Evolutionary conservation across 1,140 invertebrate genomes (phyloP).

Genomic region (Aplysia californica): DNA sequence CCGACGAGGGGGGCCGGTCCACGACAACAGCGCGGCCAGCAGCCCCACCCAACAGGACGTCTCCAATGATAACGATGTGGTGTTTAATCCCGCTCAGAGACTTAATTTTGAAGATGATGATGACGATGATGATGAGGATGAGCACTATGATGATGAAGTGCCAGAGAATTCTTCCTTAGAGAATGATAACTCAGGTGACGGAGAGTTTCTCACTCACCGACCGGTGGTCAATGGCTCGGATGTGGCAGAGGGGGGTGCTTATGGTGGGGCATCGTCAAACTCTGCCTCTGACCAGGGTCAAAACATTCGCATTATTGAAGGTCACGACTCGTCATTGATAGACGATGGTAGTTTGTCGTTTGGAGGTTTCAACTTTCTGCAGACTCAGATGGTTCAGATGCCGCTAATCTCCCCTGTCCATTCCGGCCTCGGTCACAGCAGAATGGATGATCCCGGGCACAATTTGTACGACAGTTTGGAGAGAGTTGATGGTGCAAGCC

Average conservation of each 20-base stretch:
- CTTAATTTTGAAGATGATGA: conserved; percentile 22
- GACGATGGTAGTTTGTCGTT: conserved; percentile 12
- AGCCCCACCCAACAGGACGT: not conserved
- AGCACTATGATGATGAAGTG: not conserved
- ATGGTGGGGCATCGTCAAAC: not conserved
- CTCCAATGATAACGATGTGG: conserved; percentile 10
- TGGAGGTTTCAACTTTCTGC: conserved; percentile 25
- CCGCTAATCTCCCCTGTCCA: conserved; percentile 1
- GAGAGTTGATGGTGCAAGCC: conserved; percentile 28
- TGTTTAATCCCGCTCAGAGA: conserved; percentile 22
- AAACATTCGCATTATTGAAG: conserved; percentile 39
- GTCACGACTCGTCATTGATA: conserved; percentile 34
- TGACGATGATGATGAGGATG: conserved; percentile 11
- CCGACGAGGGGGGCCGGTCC: not conserved
- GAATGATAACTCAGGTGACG: not conserved
- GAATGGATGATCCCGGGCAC: conserved; percentile 10
- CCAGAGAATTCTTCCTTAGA: not conserved
- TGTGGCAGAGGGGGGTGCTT: not conserved
- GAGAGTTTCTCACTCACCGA: conserved; percentile 16
- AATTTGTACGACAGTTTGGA: conserved; percentile 42
- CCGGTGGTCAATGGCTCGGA: conserved; percentile 32
- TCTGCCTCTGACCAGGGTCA: conserved; percentile 19
- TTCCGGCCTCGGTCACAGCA: not conserved
- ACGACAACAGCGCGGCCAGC: not conserved
- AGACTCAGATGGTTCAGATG: conserved; percentile 28